Conservation (phyloP, 1,140 invertebrate species). For the Maconellicoccus hirsutus region DNA sequence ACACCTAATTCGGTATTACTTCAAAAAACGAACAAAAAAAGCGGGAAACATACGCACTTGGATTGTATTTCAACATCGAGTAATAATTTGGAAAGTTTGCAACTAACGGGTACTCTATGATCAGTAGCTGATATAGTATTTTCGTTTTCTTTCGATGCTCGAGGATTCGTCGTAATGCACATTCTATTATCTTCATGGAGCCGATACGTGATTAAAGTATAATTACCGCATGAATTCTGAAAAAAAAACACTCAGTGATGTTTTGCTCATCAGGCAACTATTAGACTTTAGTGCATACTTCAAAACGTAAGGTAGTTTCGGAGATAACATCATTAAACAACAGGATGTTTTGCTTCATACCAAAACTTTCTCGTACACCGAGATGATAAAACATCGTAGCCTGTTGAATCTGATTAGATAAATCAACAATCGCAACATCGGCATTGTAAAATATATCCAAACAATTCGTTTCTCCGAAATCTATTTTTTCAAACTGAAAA, state of each 20-base stretch:
- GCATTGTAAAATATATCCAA: slow-evolving; percentile 88
- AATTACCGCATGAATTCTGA: slow-evolving; percentile 75
- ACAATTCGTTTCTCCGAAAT: slow-evolving; percentile 75
- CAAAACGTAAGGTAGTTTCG: slow-evolving; percentile 70
- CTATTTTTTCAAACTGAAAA: slow-evolving; percentile 69
- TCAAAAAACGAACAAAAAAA: neutral
- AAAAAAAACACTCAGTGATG: slow-evolving; percentile 36
- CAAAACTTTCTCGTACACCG: slow-evolving; percentile 93
- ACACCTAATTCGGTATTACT: neutral
- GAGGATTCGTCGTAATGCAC: slow-evolving; percentile 62
- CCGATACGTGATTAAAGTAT: slow-evolving; percentile 80
- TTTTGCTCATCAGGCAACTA: neutral
- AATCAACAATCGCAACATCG: slow-evolving; percentile 92
- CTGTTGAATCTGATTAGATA: slow-evolving; percentile 73
- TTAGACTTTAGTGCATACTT: slow-evolving; percentile 50
- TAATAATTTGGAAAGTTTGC: slow-evolving; percentile 67
- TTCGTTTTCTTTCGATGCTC: slow-evolving; percentile 35
- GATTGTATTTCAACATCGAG: slow-evolving; percentile 90
- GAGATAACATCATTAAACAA: slow-evolving; percentile 82
- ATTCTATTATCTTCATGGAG: slow-evolving; percentile 49
- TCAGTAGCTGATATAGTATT: slow-evolving; percentile 40
- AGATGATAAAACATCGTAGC: slow-evolving; percentile 91
- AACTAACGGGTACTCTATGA: slow-evolving; percentile 45
- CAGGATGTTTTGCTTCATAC: slow-evolving; percentile 96
- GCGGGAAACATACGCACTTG: slow-evolving; percentile 48